phyloP scores from a whole-genome alignment of 2,797 vertebrate genomes.

The Dendrocincla fuliginosa region DNA sequence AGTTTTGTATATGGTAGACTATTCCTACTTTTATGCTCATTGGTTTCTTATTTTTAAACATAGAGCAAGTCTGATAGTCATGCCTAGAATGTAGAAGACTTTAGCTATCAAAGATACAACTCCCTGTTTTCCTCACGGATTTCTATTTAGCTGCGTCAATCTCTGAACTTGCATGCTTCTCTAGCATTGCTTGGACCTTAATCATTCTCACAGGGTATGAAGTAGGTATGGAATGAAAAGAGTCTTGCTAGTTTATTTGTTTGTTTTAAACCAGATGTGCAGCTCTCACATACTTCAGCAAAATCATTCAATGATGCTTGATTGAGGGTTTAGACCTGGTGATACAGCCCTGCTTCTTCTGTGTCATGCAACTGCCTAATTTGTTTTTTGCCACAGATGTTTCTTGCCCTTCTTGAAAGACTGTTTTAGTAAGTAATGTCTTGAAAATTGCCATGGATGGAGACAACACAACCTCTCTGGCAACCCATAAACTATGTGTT shows the following conservation, averaged over 20 bases:
- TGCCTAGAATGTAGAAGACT: not conserved
- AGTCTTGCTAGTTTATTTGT: not conserved
- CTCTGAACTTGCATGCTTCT: not conserved
- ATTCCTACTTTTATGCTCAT: not conserved
- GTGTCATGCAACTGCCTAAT: not conserved
- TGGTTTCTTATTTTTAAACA: not conserved
- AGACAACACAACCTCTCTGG: not conserved
- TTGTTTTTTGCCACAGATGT: not conserved
- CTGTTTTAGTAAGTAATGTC: not conserved
- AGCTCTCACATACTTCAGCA: not conserved
- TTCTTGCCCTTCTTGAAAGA: not conserved
- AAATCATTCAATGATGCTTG: not conserved
- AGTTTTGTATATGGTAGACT: not conserved
- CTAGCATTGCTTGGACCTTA: not conserved
- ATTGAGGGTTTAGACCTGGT: not conserved
- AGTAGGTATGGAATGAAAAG: not conserved
- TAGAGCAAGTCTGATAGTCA: rapidly evolving
- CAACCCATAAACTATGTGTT: not conserved
- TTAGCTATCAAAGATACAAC: not conserved
- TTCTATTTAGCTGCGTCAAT: not conserved
- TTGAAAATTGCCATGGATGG: not conserved
- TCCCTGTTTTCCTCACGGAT: rapidly evolving
- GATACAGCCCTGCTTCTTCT: not conserved
- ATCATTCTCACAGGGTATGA: not conserved
- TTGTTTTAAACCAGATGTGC: not conserved